phyloP scores from a whole-genome alignment of 2,113 vertebrate species.

The Psammodynastes pulverulentus region DNA sequence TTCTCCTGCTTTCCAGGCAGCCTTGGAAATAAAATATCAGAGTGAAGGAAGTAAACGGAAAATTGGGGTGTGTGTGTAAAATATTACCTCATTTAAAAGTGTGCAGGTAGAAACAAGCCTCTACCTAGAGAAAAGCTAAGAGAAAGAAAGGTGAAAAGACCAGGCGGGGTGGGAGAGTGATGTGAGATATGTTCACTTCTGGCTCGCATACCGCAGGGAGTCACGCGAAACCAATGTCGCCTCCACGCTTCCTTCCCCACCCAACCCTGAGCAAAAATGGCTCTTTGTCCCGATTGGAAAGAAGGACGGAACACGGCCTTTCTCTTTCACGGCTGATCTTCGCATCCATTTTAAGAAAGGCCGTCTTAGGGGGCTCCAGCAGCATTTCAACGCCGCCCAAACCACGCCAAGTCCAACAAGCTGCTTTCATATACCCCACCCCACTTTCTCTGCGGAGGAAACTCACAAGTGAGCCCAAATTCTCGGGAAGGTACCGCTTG shows the following conservation, averaged over 20 bases:
- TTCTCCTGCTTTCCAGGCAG: not conserved
- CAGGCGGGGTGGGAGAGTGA: not conserved
- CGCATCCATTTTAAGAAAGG: not conserved
- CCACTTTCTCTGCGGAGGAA: not conserved
- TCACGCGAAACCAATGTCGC: not conserved
- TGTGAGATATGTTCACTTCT: not conserved
- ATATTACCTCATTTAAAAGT: not conserved
- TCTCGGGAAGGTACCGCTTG: not conserved
- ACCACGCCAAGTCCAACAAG: not conserved
- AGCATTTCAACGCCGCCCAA: not conserved
- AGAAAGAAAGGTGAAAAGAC: not conserved
- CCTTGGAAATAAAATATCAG: not conserved
- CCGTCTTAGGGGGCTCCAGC: not conserved
- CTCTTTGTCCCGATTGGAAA: not conserved
- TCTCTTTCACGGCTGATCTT: not conserved
- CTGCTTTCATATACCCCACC: not conserved
- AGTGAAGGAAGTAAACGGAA: not conserved
- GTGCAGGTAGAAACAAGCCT: not conserved
- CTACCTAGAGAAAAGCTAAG: not conserved
- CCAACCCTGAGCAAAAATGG: not conserved
- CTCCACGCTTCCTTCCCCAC: not conserved
- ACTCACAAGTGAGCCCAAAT: not conserved
- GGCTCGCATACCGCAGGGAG: not conserved
- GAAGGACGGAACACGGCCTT: not conserved
- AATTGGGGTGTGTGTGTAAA: not conserved